Percentiles rank a stretch among this genome's conserved stretches.
Conservation (phyloP, 2,888 invertebrate species). For the Lasioglossum pauxillum region DNA sequence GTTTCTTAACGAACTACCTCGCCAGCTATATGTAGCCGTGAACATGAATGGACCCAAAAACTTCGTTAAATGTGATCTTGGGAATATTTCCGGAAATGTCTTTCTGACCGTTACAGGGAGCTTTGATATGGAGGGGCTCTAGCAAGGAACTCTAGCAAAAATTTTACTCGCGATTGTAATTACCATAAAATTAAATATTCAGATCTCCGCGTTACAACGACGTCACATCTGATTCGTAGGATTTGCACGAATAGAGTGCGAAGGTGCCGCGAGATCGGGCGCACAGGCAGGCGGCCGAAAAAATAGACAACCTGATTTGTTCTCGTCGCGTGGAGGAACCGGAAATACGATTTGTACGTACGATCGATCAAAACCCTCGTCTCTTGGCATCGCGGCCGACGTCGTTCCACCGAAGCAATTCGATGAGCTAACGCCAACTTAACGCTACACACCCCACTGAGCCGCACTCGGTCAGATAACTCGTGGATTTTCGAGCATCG, state of each 20-base stretch:
- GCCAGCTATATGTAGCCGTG: constrained; percentile 14
- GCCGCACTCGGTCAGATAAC: constrained; percentile 81
- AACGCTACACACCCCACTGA: constrained; percentile 82
- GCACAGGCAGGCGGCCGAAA: background rate
- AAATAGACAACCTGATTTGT: constrained; percentile 51
- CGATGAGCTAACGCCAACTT: constrained; percentile 81
- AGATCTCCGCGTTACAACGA: too few species aligned
- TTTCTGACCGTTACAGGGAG: background rate
- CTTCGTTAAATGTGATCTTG: constrained; percentile 58
- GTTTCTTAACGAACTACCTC: constrained; percentile 53
- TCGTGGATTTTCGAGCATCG: constrained; percentile 79
- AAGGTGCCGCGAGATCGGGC: background rate
- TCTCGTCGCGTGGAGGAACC: constrained; percentile 51
- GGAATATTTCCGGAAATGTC: constrained; percentile 9
- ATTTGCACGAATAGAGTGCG: too few species aligned
- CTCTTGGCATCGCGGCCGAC: constrained; percentile 58
- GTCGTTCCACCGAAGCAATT: constrained; percentile 76
- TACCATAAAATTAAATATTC: too few species aligned
- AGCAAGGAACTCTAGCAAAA: too few species aligned
- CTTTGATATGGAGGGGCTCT: background rate
- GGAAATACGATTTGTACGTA: constrained; percentile 77
- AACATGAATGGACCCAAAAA: constrained; percentile 53
- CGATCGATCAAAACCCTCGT: constrained; percentile 77
- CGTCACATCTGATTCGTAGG: too few species aligned
- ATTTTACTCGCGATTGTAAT: too few species aligned